Evolutionary conservation across 2,888 invertebrate genomes (phyloP).

Genomic region (Drosophila multiciliata): DNA sequence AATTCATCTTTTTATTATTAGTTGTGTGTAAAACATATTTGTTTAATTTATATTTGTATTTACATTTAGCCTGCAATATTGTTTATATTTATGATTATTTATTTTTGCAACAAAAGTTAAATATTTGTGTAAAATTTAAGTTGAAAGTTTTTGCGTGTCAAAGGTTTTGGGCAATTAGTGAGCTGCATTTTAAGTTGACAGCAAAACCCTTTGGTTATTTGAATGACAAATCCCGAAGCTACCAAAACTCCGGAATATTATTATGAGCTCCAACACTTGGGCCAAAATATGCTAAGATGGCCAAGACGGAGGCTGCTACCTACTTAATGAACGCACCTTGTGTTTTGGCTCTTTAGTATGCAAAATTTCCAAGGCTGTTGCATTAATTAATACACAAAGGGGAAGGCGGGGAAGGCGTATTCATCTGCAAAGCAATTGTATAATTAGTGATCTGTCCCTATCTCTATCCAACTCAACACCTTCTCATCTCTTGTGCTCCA

Average conservation of each 20-base stretch:
- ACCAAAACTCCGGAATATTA: constrained; percentile 21
- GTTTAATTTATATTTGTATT: neutral
- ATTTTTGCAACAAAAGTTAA: constrained; percentile 8
- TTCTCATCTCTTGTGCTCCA: neutral
- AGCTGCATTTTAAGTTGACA: constrained; percentile 17
- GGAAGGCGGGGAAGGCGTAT: neutral
- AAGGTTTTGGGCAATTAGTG: constrained; percentile 70
- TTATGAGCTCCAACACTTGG: constrained; percentile 25
- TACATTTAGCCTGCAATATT: neutral
- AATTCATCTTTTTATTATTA: neutral
- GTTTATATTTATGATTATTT: constrained; percentile 1
- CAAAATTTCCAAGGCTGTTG: constrained; percentile 68
- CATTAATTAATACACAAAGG: constrained; percentile 68
- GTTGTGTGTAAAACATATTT: neutral
- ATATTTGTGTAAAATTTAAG: constrained; percentile 12
- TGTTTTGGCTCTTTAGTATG: constrained; percentile 65
- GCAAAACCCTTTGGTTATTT: constrained; percentile 15
- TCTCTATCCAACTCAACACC: neutral
- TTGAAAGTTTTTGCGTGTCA: constrained; percentile 52
- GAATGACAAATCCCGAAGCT: constrained; percentile 56
- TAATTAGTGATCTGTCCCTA: constrained; percentile 45
- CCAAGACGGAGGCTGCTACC: constrained; percentile 38
- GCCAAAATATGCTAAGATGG: constrained; percentile 52
- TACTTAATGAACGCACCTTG: constrained; percentile 70
- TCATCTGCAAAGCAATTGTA: constrained; percentile 51